phyloP scores from a whole-genome alignment of 2,113 vertebrate species.

The Sebastes fasciatus region DNA sequence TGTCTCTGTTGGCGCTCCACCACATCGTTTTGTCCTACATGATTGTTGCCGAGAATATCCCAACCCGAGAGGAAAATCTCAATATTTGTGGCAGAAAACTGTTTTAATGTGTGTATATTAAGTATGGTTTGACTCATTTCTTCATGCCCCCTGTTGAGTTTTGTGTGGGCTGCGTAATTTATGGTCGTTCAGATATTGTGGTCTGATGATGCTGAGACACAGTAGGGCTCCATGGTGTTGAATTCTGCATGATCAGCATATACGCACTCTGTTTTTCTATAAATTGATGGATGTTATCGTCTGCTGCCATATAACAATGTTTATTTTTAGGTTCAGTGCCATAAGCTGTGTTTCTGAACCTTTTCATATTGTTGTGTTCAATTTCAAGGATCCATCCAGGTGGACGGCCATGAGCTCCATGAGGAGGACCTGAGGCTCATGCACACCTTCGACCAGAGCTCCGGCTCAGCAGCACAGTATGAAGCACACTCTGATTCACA shows the following conservation, averaged over 20 bases:
- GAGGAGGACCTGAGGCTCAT: slow-evolving; percentile 94
- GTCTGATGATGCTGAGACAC: not conserved
- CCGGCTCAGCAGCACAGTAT: slow-evolving; percentile 85
- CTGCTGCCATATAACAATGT: not conserved
- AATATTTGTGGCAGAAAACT: not conserved
- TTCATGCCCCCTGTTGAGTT: not conserved
- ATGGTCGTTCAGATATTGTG: not conserved
- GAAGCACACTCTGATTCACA: slow-evolving; percentile 96
- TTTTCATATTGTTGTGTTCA: not conserved
- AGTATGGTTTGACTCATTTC: slow-evolving; percentile 21
- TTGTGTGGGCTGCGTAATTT: not conserved
- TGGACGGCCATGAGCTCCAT: slow-evolving; percentile 93
- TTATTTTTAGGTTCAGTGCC: not conserved
- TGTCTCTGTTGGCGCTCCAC: not conserved
- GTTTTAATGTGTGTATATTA: slow-evolving; percentile 5
- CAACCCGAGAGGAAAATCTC: not conserved
- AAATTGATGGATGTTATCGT: not conserved
- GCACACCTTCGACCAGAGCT: slow-evolving; percentile 90
- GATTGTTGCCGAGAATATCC: slow-evolving; percentile 4
- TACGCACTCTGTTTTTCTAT: not conserved
- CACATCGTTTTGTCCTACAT: not conserved
- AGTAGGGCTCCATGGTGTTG: not conserved
- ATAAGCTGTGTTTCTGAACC: not conserved
- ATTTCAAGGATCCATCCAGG: slow-evolving; percentile 88
- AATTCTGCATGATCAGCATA: not conserved